Evolutionary conservation across 2,113 vertebrate species (phyloP), one percentile per base, ranked within the genome.

Genomic region (Stomatorhinus ivindoensis): DNA sequence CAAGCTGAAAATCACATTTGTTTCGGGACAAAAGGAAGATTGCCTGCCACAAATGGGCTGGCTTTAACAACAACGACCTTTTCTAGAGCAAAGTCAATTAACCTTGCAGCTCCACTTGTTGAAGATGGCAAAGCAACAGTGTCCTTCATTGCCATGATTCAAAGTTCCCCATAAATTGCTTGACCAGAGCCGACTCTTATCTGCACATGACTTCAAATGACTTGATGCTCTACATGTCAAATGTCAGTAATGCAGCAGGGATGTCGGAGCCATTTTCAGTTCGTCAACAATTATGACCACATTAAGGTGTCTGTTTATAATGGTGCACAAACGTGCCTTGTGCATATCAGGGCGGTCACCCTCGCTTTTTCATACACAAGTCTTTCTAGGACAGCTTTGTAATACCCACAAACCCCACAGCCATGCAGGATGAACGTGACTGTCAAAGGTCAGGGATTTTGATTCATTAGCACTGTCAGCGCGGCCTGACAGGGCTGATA

Each of bases 51-150:
- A 85, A 85, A 85, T 85, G 46, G 19, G 24, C 17, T 24, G 82
- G 39, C 47, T 86, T 86, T 86, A 86, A 48, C 83, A 86, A 86
- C 83, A 86, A 50, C 24, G 21, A 47, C 44, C 83, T 86, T 86
- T 86, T 86, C 83, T 27, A 27, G n/a, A 27, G 21, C 47, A 85
- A 47, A 48, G 82, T 27, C 82, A 85, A 85, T 47, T 86, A 86
- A 47, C 44, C 47, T 86, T 48, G 44, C 24, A 27, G 24, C 83
- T 86, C 13, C 10, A 15, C 47, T 48, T 86, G 44, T 50, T 48
- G 47, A 27, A n/a, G 42, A 84, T n/a, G 83, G 83, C 19, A 85
- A 46, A 85, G 69, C 69, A 47, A 47, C 83, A 47, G 21, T 50
- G 83, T 31, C 44, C 31, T 53, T 51, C 82, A 85, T 35, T 10